phyloP scores from a whole-genome alignment of 2,113 vertebrate genomes.

The Sitta europaea region DNA sequence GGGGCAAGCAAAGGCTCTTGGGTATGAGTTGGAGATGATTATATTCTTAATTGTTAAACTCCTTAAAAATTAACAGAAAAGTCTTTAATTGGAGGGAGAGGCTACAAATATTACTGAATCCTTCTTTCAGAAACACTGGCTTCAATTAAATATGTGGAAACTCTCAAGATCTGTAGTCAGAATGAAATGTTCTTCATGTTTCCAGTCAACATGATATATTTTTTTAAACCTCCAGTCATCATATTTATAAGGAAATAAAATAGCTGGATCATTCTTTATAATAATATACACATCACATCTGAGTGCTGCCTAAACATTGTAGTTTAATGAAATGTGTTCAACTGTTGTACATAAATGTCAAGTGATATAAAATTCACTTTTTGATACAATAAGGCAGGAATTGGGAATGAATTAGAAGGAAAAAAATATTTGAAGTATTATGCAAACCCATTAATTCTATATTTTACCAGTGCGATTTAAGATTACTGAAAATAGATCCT shows the following conservation, averaged over 20 bases:
- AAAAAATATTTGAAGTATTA: conserved; percentile 49
- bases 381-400: conserved; percentile 45
- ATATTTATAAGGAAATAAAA: conserved; percentile 54
- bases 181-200: background rate
- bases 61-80: background rate
- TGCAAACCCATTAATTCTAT: conserved; percentile 66
- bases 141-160: background rate
- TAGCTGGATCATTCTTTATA: conserved; percentile 48
- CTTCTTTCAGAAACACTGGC: background rate
- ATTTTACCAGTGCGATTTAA: conserved; percentile 66
- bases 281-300: conserved; percentile 45
- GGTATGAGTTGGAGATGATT: background rate
- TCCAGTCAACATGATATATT: background rate
- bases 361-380: conserved; percentile 62
- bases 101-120: background rate
- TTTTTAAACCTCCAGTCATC: conserved; percentile 19
- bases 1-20: background rate
- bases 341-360: conserved; percentile 59
- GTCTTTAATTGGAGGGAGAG: background rate
- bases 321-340: conserved; percentile 60
- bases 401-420: conserved; percentile 45
- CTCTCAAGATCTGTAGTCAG: background rate
- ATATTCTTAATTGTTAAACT: background rate
- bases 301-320: conserved; percentile 42
- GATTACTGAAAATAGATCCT: conserved; percentile 67